phyloP scores from a whole-genome alignment of 2,113 vertebrate species.

The Scomber colias region DNA sequence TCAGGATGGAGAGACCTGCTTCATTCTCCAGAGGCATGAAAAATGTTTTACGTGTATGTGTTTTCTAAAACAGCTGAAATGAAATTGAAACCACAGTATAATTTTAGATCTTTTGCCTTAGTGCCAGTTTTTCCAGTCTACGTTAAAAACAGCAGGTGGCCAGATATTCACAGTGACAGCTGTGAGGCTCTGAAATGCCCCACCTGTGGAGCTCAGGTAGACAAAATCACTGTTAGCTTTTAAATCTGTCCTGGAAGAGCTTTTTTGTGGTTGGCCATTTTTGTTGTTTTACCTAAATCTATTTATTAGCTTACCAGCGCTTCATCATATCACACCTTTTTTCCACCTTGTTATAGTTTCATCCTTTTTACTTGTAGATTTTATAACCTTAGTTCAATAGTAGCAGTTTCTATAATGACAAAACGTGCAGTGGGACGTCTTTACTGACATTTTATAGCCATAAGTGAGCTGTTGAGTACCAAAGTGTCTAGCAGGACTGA shows the following conservation, averaged over 20 bases:
- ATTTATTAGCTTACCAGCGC: too few species aligned
- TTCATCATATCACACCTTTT: too few species aligned
- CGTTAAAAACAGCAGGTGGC: not conserved
- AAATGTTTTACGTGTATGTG: not conserved
- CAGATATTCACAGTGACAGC: not conserved
- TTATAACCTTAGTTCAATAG: too few species aligned
- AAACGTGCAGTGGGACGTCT: not conserved
- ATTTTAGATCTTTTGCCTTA: not conserved
- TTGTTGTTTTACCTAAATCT: too few species aligned
- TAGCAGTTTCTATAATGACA: too few species aligned
- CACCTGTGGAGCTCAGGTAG: not conserved
- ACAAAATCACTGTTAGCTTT: not conserved
- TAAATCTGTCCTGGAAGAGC: too few species aligned
- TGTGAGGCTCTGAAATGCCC: too few species aligned
- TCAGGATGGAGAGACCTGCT: slow-evolving; percentile 67
- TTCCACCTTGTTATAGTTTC: too few species aligned
- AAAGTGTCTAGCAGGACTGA: not conserved
- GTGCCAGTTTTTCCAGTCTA: not conserved
- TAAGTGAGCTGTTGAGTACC: not conserved
- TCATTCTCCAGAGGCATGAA: slow-evolving; percentile 17
- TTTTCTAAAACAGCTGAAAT: not conserved
- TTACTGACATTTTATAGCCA: not conserved
- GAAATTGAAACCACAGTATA: not conserved
- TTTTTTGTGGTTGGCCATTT: too few species aligned
- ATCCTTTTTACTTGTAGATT: too few species aligned